Base-by-base conservation (phyloP, 2,797 vertebrate species). In the Rhyacichthys aspro region DNA sequence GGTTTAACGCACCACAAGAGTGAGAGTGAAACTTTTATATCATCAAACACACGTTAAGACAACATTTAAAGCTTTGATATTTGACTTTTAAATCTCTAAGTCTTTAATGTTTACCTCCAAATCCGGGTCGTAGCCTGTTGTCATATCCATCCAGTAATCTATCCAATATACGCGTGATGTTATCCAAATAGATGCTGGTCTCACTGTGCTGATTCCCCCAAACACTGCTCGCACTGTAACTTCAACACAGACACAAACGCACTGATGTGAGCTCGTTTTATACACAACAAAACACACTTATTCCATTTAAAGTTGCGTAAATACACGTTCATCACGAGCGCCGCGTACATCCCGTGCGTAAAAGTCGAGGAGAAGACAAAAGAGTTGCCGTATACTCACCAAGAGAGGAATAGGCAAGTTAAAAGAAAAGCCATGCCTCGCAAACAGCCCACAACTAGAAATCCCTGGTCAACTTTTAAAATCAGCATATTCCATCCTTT, bases 111-210 rank as follows among this genome's bases (percentile, higher is more conserved):
- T 53, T 95, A 96, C 95, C 96, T 93, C 96, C 95, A 79, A 96
- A 97, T 74, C 96, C 96, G 8, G 96, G 96, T 23, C 96, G 91
- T 8, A 98, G 92, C 55, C 96, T 91, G 90, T 97, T 98, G 90
- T 98, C 96, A 63, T 98, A 98, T 59, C 96, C 96, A 76, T 98
- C 95, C 81, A 98, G 85, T 82, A 98, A 89, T 84, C 95, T 94
- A 87, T 98, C 95, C 85, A 98, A 90, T 73, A 95, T 95, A 5
- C 94, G 94, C 55, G 95, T 98, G 86, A 98, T 94, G 78, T 98
- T 98, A 82, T 96, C 93, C 72, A 94, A 91, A 86, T 95, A 97
- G 53, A 94, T 90, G 55, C 86, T 93, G 65, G 86, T 87, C 9
- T 88, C 93, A 58, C 67, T 45, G 69, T 80, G 83, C 58, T 89